Evolutionary conservation across 2,113 vertebrate genomes (phyloP), one percentile per base, ranked within the genome.

Genomic region (Stegostoma tigrinum): DNA sequence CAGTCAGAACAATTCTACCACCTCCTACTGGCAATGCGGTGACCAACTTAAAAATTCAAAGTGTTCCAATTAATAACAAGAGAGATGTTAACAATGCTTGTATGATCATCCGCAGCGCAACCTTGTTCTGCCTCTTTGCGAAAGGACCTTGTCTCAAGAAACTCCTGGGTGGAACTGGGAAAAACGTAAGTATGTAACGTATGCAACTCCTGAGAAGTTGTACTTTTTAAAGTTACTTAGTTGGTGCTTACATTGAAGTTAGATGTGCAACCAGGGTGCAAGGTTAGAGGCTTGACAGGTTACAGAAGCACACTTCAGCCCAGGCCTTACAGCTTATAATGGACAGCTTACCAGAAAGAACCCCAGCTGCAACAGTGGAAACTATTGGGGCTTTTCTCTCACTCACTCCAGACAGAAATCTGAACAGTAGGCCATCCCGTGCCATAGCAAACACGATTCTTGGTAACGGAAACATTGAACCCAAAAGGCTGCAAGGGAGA

Each of bases 381-480:
- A 98, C 97, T 96, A 99, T 34, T 34, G 99, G 99, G 75, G 99
- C 99, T 98, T 99, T 99, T 97, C 97, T 98, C 7, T 97, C 75
- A 0, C 94, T 98, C 97, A 99, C 96, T 97, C 97, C 98, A 96
- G 98, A 98, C 97, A 99, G 97, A 97, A 97, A 97, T 97, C 98
- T 99, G 97, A 99, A 99, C 38, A 99, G 98, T 95, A 99, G 97
- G 1, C 99, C 99, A 24, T 99, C 99, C 96, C 99, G 98, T 96
- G 99, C 99, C 99, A 99, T 99, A 96, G 99, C 99, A 96, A 99
- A 99, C 97, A 99, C 98, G 72, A 99, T 98, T 96, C 99, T 98
- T 95, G 99, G 98, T 99, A 99, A 99, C 0, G 99, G 99, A 96
- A 99, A 99, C 99, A 99, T 99, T 96, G 99, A 98, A 48, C 98